A percentile compares a stretch with the other conserved stretches of the same genome.
phyloP scores from a whole-genome alignment of 35 echinoderm and acorn worm species.

The Ptychodera flava region DNA sequence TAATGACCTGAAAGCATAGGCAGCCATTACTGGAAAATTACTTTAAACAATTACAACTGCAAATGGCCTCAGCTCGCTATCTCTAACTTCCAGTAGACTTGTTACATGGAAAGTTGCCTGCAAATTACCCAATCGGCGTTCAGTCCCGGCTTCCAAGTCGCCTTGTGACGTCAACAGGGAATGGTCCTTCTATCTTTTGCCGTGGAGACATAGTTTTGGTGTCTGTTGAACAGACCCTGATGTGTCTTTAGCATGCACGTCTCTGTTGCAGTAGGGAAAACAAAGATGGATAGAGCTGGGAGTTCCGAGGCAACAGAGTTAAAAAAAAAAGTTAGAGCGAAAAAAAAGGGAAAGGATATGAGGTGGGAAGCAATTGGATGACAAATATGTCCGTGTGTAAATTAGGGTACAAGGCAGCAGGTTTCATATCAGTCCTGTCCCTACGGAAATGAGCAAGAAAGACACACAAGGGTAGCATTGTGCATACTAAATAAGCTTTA shows the following conservation, averaged over 20 bases:
- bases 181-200: no score
- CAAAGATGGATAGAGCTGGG: no score
- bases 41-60: not conserved
- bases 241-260: no score
- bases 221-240: no score
- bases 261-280: no score
- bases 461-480: not conserved
- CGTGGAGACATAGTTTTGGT: no score
- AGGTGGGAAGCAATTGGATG: not conserved
- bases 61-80: not conserved
- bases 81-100: not conserved
- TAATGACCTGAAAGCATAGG: not conserved
- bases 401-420: not conserved
- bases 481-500: not conserved
- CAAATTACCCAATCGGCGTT: not conserved
- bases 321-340: no score
- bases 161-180: not conserved
- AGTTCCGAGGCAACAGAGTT: no score
- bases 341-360: constrained; percentile 1
- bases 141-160: not conserved
- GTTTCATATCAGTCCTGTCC: not conserved
- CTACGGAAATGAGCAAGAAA: not conserved
- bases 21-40: not conserved
- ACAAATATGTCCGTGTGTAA: not conserved
- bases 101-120: not conserved